Evolutionary conservation across 2,888 invertebrate species (phyloP).

Genomic region (Watsonalla binaria): DNA sequence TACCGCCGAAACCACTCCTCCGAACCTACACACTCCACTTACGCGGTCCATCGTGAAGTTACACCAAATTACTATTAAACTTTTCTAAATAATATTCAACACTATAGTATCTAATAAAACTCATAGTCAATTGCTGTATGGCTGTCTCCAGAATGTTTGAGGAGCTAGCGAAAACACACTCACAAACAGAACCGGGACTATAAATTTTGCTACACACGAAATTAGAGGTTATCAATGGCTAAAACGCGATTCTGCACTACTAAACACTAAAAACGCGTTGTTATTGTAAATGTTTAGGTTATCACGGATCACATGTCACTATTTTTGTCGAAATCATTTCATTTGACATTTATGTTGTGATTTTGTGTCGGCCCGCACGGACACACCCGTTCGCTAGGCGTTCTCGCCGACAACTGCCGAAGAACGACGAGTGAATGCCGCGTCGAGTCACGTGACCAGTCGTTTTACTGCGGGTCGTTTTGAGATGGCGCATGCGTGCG

Average conservation of each 20-base stretch:
- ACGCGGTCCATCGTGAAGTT: constrained; percentile 68
- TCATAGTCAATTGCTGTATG: constrained; percentile 34
- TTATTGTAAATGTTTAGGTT: constrained; percentile 46
- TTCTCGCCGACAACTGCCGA: constrained; percentile 71
- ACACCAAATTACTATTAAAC: constrained; percentile 37
- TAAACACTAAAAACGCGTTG: constrained; percentile 34
- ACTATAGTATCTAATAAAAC: constrained; percentile 37
- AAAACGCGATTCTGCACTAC: constrained; percentile 32
- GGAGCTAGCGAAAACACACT: constrained; percentile 62
- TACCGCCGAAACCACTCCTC: constrained; percentile 70
- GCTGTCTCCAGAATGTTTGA: constrained; percentile 47
- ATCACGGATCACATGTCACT: constrained; percentile 59
- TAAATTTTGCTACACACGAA: constrained; percentile 61
- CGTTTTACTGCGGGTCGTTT: constrained; percentile 79
- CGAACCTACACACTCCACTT: constrained; percentile 72
- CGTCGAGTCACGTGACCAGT: constrained; percentile 78
- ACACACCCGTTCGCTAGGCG: constrained; percentile 45
- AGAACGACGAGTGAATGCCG: constrained; percentile 75
- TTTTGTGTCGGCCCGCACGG: constrained; percentile 37
- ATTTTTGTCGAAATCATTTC: constrained; percentile 61
- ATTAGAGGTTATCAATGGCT: constrained; percentile 39
- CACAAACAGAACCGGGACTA: constrained; percentile 55
- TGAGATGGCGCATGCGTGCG: constrained; percentile 68
- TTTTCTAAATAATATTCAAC: constrained; percentile 38
- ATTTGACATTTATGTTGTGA: constrained; percentile 67